Evolutionary conservation across 1,140 invertebrate species (phyloP), one percentile per base, ranked within the genome.

Genomic region (Phymastichus coffea): DNA sequence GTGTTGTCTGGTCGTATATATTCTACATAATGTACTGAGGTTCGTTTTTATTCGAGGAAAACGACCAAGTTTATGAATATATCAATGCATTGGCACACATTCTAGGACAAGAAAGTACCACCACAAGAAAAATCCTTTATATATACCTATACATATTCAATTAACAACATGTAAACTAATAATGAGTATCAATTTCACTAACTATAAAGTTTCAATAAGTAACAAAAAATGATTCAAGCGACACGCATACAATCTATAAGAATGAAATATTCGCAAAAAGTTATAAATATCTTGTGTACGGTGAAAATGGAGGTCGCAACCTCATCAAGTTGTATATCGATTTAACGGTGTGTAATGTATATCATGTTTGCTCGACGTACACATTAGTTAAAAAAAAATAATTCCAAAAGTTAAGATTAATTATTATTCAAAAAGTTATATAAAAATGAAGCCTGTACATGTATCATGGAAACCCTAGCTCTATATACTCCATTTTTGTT

Each of bases 131-230:
- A 12, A 57, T 41, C 47, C 43, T 47, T 47, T 58, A 64, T 57
- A 63, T 63, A 63, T 52, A 63, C 59, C 61, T 64, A 64, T 61
- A 57, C 20, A 15, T 61, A 56, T 57, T 67, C 22, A 41, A 65
- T 58, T 46, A 28, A 56, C 30, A 35, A 51, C 23, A 53, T 43
- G 10, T 23, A 43, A n/a, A n/a, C n/a, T 43, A n/a, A 54, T 41
- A 40, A 54, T 28, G 7, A 48, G 15, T 40, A 40, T 40, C 10
- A 14, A 15, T 40, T 14, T 40, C 10, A 9, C 6, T 15, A 14
- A 40, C 15, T 40, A 40, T 40, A 40, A 37, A 48, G 37, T 56
- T 33, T 26, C 38, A 57, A 51, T 46, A 8, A 30, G n/a, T 37
- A 52, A 12, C 15, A 20, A 2, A 49, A 49, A 19, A n/a, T 28